Conservation (phyloP, 1,140 invertebrate species). For the Rhagoletis pomonella region DNA sequence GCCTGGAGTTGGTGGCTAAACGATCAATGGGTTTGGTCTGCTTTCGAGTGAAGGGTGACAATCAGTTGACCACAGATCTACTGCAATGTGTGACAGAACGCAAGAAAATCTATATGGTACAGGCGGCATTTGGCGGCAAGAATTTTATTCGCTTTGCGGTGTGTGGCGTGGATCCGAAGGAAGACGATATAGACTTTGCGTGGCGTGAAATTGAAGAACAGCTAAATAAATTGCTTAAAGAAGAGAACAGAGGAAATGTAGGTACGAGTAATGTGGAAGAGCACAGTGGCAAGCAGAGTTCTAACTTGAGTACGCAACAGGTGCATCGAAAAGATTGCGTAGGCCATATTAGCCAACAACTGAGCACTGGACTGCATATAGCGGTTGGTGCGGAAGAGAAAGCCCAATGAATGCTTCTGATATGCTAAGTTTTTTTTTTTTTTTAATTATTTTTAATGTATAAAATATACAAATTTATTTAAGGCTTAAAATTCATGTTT, state of each 20-base stretch:
- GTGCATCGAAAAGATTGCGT: neutral
- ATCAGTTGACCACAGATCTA: constrained; percentile 84
- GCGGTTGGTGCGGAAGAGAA: neutral
- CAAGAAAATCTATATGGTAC: constrained; percentile 89
- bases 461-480: neutral
- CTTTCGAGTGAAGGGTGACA: constrained; percentile 87
- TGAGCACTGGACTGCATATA: constrained; percentile 40
- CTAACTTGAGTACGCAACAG: too few relatives aligned
- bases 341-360: constrained; percentile 39
- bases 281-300: too few relatives aligned
- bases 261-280: neutral
- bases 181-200: constrained; percentile 85
- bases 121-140: constrained; percentile 80
- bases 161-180: constrained; percentile 82
- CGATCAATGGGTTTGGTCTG: constrained; percentile 89
- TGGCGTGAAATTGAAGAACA: constrained; percentile 86
- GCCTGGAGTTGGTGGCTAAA: constrained; percentile 87
- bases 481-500: neutral
- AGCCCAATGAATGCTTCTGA: neutral
- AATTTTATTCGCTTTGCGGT: constrained; percentile 90
- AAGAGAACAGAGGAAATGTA: neutral
- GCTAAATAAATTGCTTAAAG: constrained; percentile 67
- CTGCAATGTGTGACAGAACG: constrained; percentile 84
- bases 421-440: neutral
- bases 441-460: neutral